Conservation (phyloP, 2,113 vertebrate species). For the Orcinus orca region DNA sequence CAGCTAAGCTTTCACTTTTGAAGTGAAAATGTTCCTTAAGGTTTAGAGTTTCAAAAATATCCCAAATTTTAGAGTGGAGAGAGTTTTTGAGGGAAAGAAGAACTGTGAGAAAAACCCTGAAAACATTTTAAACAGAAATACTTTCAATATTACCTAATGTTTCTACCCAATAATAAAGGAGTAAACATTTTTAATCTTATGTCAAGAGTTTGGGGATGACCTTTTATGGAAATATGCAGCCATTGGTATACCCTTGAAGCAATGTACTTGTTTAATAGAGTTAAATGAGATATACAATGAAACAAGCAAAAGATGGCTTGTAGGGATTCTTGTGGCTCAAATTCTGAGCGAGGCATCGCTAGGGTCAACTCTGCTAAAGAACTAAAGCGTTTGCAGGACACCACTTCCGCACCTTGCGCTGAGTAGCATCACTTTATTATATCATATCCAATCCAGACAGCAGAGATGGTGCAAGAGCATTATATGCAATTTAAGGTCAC, state of each 20-base stretch:
- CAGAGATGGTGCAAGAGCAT: rapidly evolving
- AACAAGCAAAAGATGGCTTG: not conserved
- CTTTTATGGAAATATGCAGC: not conserved
- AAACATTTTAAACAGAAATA: not conserved
- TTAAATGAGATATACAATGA: not conserved
- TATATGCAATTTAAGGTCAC: rapidly evolving
- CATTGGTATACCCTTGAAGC: too few relatives aligned
- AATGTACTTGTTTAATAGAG: too few relatives aligned
- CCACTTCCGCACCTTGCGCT: rapidly evolving
- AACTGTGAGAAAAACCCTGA: not conserved
- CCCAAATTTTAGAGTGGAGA: not conserved
- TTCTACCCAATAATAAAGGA: not conserved
- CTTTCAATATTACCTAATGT: not conserved
- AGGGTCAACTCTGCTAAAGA: not conserved
- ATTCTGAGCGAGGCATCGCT: too few relatives aligned
- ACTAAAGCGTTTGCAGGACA: not conserved
- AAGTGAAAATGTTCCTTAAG: not conserved
- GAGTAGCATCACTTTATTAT: not conserved
- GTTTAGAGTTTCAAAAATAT: not conserved
- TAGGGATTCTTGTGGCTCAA: too few relatives aligned
- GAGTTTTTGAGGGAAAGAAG: not conserved
- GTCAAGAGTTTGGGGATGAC: not conserved
- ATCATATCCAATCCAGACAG: not conserved
- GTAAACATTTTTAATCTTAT: not conserved
- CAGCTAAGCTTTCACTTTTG: not conserved